Evolutionary conservation across 2,113 vertebrate genomes (phyloP), one percentile per base, ranked within the genome.

Genomic region (Anarrhichthys ocellatus): DNA sequence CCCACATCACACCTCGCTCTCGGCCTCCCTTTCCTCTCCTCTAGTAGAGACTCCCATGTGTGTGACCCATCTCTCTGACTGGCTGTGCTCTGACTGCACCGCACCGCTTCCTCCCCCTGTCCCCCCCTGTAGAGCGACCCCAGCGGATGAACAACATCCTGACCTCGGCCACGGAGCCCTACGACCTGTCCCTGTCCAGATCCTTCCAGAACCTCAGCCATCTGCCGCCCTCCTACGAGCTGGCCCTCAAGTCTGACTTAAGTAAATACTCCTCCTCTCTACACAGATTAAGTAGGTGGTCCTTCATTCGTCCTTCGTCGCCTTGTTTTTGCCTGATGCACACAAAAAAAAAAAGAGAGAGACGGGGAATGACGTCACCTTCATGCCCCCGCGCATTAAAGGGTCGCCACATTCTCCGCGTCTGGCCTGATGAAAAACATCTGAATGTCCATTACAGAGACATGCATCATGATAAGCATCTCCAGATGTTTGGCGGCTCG

Each of bases 171-270:
- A 99, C 98, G 0, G 98, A 99, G 89, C 97, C 98, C 77, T 99
- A 99, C 15, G 97, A 99, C 84, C 94, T 99, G 64, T 98, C 97
- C 63, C 98, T 99, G 92, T 99, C 98, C 83, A 96, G 97, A 76
- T 99, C 97, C 81, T 99, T 98, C 96, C 98, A 99, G 96, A 99
- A 98, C 93, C 96, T 99, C 91, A 96, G 97, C 66, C 98, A 98
- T 87, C 96, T 99, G 66, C 97, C 97, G 5, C 97, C 97, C 1
- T 97, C 98, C 81, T 99, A 98, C 0, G 97, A 99, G 92, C 95
- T 97, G 68, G 95, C 97, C 0, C 87, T 97, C 79, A 97, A 97
- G 93, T 91, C 96, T 32, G 98, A 99, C 90, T 92, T 97, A 79
- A 97, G 97, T 95, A 98, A 97, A 95, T 97, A 96, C 90, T 96